Base-by-base conservation (phyloP, 2,797 vertebrate genomes). In the Vireo griseus region DNA sequence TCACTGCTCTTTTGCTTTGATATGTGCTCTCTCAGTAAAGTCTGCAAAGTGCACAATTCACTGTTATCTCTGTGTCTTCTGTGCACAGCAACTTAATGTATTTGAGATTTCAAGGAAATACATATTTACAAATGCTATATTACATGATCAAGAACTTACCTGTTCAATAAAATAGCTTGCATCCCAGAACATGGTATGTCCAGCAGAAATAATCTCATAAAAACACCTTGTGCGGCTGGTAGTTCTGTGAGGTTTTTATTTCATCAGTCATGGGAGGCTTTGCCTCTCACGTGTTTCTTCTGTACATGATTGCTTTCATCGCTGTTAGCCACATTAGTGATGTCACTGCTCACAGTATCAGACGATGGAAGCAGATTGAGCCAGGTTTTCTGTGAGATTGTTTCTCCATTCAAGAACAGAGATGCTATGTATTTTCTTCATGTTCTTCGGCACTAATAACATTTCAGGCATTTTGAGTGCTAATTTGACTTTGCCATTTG, bases 401-500 rank as follows among this genome's bases (percentile, higher is more conserved):
- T 71, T 92, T 68, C 65, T 90, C 20, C 39, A n/a, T 65, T 89
- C 57, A 72, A 29, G 35, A 87, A 28, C 42, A 88, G 68, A 92
- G 63, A 71, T 58, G 29, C 37, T 55, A 28, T 47, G 52, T 58
- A 61, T 85, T 95, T 81, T 66, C 74, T 72, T 67, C 1, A 0
- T 48, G 11, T 44, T 82, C n/a, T 61, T 71, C 0, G 1, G 47
- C 61, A 61, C 85, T 76, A 73, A 66, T 77, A 61, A 82, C 28
- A 80, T 74, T 82, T 74, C 75, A 65, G n/a, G 35, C 68, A 57
- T 77, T 81, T 89, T 35, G 85, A 74, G 42, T 71, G 67, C 78
- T 79, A 47, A 73, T 91, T 87, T 79, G 89, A 57, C 37, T 85
- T 91, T 85, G 52, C 85, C 81, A 12, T 95, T 91, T 92, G 85